Percentiles rank a stretch among this genome's conserved stretches.
phyloP scores from a whole-genome alignment of 2,797 vertebrate species.

The Squalus acanthias region DNA sequence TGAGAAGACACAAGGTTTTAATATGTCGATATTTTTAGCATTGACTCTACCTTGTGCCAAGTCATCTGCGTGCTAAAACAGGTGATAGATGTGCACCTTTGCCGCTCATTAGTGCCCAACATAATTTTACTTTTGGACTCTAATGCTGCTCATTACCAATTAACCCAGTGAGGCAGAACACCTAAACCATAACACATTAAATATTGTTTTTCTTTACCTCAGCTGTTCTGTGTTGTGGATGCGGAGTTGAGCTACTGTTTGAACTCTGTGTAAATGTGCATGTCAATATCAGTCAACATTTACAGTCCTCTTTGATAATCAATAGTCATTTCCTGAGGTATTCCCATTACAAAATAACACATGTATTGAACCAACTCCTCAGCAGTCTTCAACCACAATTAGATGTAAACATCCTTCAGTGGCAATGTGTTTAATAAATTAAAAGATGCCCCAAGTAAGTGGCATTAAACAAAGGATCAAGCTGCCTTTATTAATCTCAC shows the following conservation, averaged over 20 bases:
- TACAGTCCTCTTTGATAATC: constrained; percentile 55
- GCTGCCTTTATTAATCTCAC: constrained; percentile 48
- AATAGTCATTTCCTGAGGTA: constrained; percentile 64
- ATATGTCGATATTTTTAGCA: background rate
- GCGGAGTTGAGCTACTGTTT: background rate
- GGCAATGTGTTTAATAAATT: constrained; percentile 46
- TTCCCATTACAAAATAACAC: constrained; percentile 62
- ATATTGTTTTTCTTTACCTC: background rate
- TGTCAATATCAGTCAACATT: constrained; percentile 49
- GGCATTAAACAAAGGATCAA: constrained; percentile 59
- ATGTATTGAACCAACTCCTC: constrained; percentile 64
- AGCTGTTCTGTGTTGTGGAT: background rate
- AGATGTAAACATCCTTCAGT: constrained; percentile 57
- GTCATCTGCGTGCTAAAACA: background rate
- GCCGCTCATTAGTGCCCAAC: background rate
- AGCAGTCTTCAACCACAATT: constrained; percentile 63
- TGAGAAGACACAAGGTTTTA: background rate
- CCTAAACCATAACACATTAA: background rate
- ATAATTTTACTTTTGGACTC: background rate
- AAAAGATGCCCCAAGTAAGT: constrained; percentile 57
- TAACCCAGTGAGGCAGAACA: background rate
- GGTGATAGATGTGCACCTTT: background rate
- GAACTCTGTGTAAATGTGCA: constrained; percentile 37
- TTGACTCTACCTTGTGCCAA: background rate
- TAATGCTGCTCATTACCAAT: background rate